Evolutionary conservation across 2,888 invertebrate species (phyloP).

Genomic region (Papilio protenor): DNA sequence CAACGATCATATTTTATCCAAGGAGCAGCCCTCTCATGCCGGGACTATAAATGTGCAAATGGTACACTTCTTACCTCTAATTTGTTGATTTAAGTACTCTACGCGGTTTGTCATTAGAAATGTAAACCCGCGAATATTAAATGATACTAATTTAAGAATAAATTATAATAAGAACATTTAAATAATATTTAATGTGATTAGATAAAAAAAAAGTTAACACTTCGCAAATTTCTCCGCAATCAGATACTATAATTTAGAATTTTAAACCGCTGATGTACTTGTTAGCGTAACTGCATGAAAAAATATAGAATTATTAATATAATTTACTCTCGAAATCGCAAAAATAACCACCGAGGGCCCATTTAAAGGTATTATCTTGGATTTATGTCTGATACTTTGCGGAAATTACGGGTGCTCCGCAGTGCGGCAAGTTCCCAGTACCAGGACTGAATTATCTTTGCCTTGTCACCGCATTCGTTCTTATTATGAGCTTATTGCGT

Average conservation of each 20-base stretch:
- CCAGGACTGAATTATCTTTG: slow-evolving; percentile 64
- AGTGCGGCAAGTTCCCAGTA: slow-evolving; percentile 66
- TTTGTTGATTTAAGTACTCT: slow-evolving; percentile 20
- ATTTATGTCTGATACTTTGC: slow-evolving; percentile 68
- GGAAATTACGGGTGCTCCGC: slow-evolving; percentile 67
- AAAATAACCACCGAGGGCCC: slow-evolving; percentile 59
- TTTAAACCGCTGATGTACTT: slow-evolving; percentile 13
- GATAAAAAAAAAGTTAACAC: neutral
- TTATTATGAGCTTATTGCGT: slow-evolving; percentile 47
- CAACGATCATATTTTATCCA: slow-evolving; percentile 51
- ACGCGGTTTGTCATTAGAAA: neutral
- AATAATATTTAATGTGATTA: neutral
- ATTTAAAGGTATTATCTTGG: slow-evolving; percentile 65
- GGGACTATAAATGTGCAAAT: slow-evolving; percentile 39
- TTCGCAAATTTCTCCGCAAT: neutral
- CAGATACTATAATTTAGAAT: slow-evolving; percentile 1
- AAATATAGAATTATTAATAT: slow-evolving; percentile 45
- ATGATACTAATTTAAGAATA: neutral
- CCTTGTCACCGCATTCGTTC: slow-evolving; percentile 70
- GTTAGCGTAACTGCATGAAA: slow-evolving; percentile 10
- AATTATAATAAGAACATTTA: neutral
- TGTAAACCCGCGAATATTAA: neutral
- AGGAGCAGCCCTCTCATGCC: slow-evolving; percentile 20
- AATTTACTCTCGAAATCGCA: slow-evolving; percentile 55
- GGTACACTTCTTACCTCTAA: slow-evolving; percentile 13